Evolutionary conservation across 2,797 vertebrate species (phyloP).

Genomic region (Oreonectes daqikongensis): DNA sequence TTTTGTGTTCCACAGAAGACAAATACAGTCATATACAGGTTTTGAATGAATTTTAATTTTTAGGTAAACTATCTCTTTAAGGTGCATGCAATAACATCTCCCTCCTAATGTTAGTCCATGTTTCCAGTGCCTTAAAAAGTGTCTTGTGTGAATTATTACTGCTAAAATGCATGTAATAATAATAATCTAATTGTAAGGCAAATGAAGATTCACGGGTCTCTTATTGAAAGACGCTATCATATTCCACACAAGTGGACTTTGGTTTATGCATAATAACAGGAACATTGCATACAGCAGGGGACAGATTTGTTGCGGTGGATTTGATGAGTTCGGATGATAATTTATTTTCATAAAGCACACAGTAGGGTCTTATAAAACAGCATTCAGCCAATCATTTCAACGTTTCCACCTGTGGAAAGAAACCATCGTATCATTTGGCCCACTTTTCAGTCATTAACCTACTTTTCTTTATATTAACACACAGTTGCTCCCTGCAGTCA

Average conservation of each 20-base stretch:
- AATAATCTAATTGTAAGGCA: too few relatives aligned
- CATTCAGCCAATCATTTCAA: background rate
- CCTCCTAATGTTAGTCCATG: too few relatives aligned
- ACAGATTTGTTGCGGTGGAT: background rate
- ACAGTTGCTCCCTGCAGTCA: background rate
- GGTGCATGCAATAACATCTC: too few relatives aligned
- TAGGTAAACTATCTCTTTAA: too few relatives aligned
- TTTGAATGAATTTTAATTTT: too few relatives aligned
- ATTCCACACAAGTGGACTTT: background rate
- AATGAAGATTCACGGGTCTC: too few relatives aligned
- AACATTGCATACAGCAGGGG: background rate
- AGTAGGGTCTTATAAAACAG: background rate
- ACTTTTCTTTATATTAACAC: constrained; percentile 10
- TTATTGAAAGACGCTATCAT: too few relatives aligned
- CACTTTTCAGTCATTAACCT: constrained; percentile 27
- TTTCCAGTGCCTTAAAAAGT: too few relatives aligned
- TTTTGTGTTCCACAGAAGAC: too few relatives aligned
- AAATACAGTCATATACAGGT: too few relatives aligned
- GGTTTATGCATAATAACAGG: background rate
- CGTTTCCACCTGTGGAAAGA: background rate
- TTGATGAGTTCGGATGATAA: background rate
- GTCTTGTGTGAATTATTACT: too few relatives aligned
- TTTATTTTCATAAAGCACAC: background rate
- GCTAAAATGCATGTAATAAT: too few relatives aligned
- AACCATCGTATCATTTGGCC: background rate